Conservation (phyloP, 2,113 vertebrate genomes). For the Ifrita kowaldi region DNA sequence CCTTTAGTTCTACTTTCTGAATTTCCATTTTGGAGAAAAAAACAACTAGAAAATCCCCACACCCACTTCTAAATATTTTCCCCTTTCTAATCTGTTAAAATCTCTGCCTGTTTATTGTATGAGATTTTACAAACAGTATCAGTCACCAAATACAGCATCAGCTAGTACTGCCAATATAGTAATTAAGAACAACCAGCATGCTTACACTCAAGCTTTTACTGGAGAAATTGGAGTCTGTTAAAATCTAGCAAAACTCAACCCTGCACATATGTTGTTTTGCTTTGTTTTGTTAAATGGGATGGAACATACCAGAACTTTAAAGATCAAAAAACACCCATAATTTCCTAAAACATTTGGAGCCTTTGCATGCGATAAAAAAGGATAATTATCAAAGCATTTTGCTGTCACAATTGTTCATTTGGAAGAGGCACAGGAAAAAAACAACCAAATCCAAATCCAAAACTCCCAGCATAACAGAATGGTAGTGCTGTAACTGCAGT, state of each 20-base stretch:
- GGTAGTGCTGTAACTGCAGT: not conserved
- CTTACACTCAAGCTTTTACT: slow-evolving; percentile 12
- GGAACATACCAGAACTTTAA: slow-evolving; percentile 51
- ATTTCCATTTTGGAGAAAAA: not conserved
- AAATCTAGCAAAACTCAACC: slow-evolving; percentile 48
- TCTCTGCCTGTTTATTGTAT: not conserved
- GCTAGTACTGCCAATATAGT: slow-evolving; percentile 14
- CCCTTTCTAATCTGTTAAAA: not conserved
- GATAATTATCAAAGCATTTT: slow-evolving; percentile 9
- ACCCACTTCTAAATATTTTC: not conserved
- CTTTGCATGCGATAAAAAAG: not conserved
- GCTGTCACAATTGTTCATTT: slow-evolving; percentile 20
- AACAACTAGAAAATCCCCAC: not conserved
- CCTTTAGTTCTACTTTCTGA: not conserved
- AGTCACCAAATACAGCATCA: not conserved
- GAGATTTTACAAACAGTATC: not conserved
- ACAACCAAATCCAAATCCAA: not conserved
- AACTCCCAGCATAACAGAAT: not conserved
- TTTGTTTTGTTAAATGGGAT: slow-evolving; percentile 58
- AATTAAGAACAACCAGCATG: not conserved
- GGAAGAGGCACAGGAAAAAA: not conserved
- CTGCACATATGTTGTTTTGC: slow-evolving; percentile 62
- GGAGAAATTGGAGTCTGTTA: slow-evolving; percentile 8
- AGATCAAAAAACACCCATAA: slow-evolving; percentile 12
- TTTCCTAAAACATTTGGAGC: slow-evolving; percentile 38